Conservation (phyloP, 2,797 vertebrate species). For the Brachymystax lenok region DNA sequence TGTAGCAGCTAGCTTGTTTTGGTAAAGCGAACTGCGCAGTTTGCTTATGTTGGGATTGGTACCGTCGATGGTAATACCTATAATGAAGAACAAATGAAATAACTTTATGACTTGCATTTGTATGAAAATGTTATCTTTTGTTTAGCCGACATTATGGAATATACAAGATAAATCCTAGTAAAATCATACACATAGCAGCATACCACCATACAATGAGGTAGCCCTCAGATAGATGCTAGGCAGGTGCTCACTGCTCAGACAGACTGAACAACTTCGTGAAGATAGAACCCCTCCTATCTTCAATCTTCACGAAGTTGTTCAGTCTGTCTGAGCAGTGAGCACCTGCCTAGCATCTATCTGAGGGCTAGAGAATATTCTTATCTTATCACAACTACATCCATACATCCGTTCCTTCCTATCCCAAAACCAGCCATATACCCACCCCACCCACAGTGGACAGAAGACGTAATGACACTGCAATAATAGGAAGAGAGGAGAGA, state of each 20-base stretch:
- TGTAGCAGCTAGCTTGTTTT: slow-evolving; percentile 24
- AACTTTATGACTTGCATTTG: not conserved
- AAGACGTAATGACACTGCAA: slow-evolving; percentile 38
- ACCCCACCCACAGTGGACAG: slow-evolving; percentile 25
- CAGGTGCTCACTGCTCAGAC: not conserved
- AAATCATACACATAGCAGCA: not conserved
- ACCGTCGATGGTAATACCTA: not conserved
- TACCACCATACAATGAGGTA: too few species aligned
- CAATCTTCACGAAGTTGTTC: too few species aligned
- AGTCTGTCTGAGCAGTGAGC: not conserved
- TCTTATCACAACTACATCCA: not conserved
- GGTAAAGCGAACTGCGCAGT: slow-evolving; percentile 5
- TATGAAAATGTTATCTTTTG: not conserved
- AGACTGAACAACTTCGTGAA: not conserved
- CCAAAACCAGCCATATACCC: slow-evolving; percentile 28
- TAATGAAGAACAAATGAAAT: not conserved
- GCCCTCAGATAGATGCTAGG: not conserved
- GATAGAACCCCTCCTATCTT: not conserved
- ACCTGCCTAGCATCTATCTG: not conserved
- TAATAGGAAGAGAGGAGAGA: slow-evolving; percentile 56
- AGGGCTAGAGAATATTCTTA: not conserved
- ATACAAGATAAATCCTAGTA: too few species aligned
- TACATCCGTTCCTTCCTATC: not conserved
- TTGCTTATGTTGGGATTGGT: not conserved
- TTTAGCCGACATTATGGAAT: not conserved